Percentiles rank a stretch among this genome's conserved stretches.
Conservation (phyloP, 2,113 vertebrate species). For the Strix uralensis region DNA sequence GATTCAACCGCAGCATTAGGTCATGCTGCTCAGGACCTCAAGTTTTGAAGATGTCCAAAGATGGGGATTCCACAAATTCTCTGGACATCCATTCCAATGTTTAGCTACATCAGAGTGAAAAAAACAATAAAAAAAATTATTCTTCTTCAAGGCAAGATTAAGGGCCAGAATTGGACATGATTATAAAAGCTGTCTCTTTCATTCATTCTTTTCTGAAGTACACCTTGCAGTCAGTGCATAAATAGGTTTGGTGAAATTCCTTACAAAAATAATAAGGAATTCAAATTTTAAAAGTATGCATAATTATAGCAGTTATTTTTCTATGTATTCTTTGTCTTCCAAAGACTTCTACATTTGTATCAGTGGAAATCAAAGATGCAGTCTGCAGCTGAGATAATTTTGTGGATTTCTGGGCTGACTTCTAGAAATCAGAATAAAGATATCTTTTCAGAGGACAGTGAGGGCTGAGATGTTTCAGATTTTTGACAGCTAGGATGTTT, state of each 20-base stretch:
- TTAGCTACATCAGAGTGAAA: background rate
- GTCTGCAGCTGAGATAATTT: background rate
- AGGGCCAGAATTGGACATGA: background rate
- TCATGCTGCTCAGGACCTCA: fast-evolving
- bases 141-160: background rate
- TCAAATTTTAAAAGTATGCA: background rate
- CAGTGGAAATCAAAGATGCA: background rate
- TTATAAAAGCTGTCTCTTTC: background rate
- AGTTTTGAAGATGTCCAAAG: background rate
- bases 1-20: background rate
- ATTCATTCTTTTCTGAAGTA: background rate
- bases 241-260: background rate
- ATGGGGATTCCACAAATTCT: background rate
- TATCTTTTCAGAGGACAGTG: background rate
- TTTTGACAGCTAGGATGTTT: background rate
- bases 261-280: background rate
- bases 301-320: background rate
- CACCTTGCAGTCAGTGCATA: background rate
- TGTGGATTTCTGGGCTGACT: fast-evolving
- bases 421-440: background rate
- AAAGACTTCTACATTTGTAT: background rate
- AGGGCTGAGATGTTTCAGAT: background rate
- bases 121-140: background rate
- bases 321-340: background rate
- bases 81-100: background rate